Percentiles rank a stretch among this genome's conserved stretches.
These are phyloP conservation scores for Eulemur mongoz DNA, from an alignment of 2,797 vertebrate species.

Conservation along the genomic window DNA sequence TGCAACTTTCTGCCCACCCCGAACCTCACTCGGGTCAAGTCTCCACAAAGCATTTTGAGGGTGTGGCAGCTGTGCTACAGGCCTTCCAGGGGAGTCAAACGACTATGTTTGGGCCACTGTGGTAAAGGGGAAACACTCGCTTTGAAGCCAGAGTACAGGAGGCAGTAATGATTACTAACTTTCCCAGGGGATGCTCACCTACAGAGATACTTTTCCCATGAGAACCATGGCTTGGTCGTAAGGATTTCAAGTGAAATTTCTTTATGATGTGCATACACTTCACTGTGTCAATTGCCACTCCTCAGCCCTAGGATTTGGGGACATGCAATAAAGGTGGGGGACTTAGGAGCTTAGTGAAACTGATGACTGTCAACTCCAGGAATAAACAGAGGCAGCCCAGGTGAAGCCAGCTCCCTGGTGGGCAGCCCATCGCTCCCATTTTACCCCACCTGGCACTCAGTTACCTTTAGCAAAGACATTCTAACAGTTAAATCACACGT, in stretches of 20 bases:
- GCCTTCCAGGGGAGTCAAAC: background rate
- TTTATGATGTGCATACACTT: background rate
- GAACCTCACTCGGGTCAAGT: background rate
- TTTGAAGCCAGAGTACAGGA: background rate
- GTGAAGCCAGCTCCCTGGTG: background rate
- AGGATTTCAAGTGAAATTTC: background rate
- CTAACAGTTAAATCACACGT: background rate
- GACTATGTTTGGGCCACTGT: background rate
- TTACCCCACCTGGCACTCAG: background rate
- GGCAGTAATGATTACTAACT: background rate
- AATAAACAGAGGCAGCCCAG: background rate
- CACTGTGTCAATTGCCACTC: background rate
- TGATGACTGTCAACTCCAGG: background rate
- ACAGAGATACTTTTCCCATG: background rate
- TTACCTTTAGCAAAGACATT: background rate
- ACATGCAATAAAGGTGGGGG: background rate
- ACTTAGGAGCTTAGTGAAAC: background rate
- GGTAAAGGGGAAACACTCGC: background rate
- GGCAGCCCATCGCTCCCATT: background rate
- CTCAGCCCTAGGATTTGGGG: background rate
- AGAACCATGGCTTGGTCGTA: background rate
- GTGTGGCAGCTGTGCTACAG: background rate
- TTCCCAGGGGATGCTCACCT: background rate
- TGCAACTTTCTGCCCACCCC: background rate
- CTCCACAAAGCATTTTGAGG: background rate